Base-by-base conservation (phyloP, 2,797 vertebrate species). In the Rhyacichthys aspro region DNA sequence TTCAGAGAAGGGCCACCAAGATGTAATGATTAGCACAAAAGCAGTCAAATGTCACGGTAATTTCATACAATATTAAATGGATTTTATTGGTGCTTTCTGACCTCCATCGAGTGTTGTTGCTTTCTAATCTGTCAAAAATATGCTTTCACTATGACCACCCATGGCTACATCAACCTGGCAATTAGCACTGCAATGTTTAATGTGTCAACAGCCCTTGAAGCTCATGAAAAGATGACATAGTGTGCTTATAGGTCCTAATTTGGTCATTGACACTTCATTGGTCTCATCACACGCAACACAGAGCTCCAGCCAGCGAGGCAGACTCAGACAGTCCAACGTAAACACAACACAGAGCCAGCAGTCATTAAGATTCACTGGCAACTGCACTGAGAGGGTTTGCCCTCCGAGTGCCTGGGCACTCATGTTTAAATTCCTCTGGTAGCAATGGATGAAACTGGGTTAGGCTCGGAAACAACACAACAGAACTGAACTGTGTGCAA, bases 361-460 rank as follows among this genome's bases (percentile, higher is more conserved):
- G 10, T 60, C 67, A 57, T 76, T 55, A 63, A 65, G 46, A 41
- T 43, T 48, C 36, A 23, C 1, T 49, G 66, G 59, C 11, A 3
- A 41, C 38, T 16, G 12, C 63, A 42, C 53, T 0, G 49, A 37
- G 56, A 9, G 19, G 60, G 67, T 63, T 60, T 41, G 68, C 52
- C 69, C 76, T 78, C 48, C 1, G 37, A 43, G 72, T 8, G 48
- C 34, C 60, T 36, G 61, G 46, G 57, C 67, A 46, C 66, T 1
- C 11, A 7, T 75, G 81, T 83, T 87, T 83, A 79, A 72, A 82
- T 86, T 86, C 82, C 83, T 64, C 11, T 5, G 63, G 15, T 63
- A 72, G 60, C 17, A 76, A 63, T 10, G 74, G 49, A 55, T 81
- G 58, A 72, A 81, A 69, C 38, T 43, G 12, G 39, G 63, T 42